Percentiles rank a stretch among this genome's conserved stretches.
These are phyloP conservation scores for Anoplopoma fimbria DNA, from an alignment of 2,113 vertebrate species.

Conservation along the genomic window DNA sequence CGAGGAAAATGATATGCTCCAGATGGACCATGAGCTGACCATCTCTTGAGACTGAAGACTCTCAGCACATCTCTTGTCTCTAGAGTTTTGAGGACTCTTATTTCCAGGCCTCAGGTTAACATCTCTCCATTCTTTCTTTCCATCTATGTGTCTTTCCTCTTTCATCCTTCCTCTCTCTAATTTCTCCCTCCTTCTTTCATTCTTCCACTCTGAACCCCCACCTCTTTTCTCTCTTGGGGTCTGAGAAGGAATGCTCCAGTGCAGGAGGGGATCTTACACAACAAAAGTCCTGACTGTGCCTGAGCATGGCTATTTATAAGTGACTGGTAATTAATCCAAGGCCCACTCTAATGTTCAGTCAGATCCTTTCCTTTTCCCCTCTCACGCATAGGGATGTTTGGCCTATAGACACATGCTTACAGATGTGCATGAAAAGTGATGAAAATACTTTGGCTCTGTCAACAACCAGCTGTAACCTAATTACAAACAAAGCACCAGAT, in stretches of 20 bases:
- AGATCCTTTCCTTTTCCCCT: slow-evolving; percentile 50
- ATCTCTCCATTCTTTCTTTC: slow-evolving; percentile 19
- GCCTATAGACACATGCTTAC: slow-evolving; percentile 40
- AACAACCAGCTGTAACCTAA: slow-evolving; percentile 36
- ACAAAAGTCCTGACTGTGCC: slow-evolving; percentile 67
- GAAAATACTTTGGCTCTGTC: slow-evolving; percentile 33
- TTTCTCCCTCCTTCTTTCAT: slow-evolving; percentile 13
- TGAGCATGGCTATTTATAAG: slow-evolving; percentile 78
- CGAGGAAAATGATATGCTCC: slow-evolving; percentile 41
- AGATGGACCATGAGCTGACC: slow-evolving; percentile 51
- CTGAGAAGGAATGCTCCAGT: slow-evolving; percentile 66
- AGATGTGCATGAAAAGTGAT: slow-evolving; percentile 47
- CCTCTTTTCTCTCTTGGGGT: slow-evolving; percentile 51
- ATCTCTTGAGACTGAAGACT: slow-evolving; percentile 10
- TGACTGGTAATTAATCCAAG: slow-evolving; percentile 81
- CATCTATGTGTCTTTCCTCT: neutral
- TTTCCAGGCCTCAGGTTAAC: slow-evolving; percentile 26
- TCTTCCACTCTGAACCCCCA: neutral
- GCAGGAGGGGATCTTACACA: slow-evolving; percentile 73
- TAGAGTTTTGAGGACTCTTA: neutral
- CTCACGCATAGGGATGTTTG: slow-evolving; percentile 62
- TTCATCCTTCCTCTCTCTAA: slow-evolving; percentile 1
- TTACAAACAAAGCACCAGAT: slow-evolving; percentile 22
- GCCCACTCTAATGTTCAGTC: slow-evolving; percentile 64
- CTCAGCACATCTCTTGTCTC: slow-evolving; percentile 23